Base-by-base conservation (phyloP, 2,888 invertebrate species). In the Lycaena phlaeas region DNA sequence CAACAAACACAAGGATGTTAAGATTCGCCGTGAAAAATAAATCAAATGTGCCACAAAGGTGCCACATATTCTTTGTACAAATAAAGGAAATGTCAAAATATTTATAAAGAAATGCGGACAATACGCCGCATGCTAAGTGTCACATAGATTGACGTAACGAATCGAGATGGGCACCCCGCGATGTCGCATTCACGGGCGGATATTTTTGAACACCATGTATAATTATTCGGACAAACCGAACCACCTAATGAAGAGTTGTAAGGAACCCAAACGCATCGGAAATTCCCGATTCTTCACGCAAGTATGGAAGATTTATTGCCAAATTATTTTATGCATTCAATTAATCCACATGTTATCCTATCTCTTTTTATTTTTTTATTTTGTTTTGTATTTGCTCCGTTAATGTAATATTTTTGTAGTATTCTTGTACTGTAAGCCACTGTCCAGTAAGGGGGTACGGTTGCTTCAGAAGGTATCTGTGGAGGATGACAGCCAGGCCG, bases 51-150 rank as follows among this genome's bases (percentile, higher is more conserved):
- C 77, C 75, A 27, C 70, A 64, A 63, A 61, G 70, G 73, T 74
- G 61, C n/a, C n/a, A n/a, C n/a, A n/a, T n/a, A 64, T 75, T 71
- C 64, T 68, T 69, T 70, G 66, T 60, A 57, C 65, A 66, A 77
- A 77, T 77, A 71, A 75, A 77, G 74, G 70, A 68, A 73, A 82
- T 82, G 82, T 84, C 84, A 82, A 77, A 84, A 82, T 82, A 84
- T 84, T 82, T 82, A 79, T 77, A 81, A 79, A 81, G 81, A 79
- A 77, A 78, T 66, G 67, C 49, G 64, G 60, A 81, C 84, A 82
- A 82, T 77, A 64, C 61, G 45, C 54, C 53, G 70, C 77, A 62
- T 66, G 79, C 56, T 56, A 62, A 64, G 79, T 81, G 68, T 67
- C 57, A 51, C 61, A 41, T 61, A 78, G 82, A 82, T 78, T 78